A percentile compares a stretch with the other conserved stretches of the same genome.
Evolutionary conservation across 2,113 vertebrate species (phyloP).

Genomic region (Actenoides lindsayi): DNA sequence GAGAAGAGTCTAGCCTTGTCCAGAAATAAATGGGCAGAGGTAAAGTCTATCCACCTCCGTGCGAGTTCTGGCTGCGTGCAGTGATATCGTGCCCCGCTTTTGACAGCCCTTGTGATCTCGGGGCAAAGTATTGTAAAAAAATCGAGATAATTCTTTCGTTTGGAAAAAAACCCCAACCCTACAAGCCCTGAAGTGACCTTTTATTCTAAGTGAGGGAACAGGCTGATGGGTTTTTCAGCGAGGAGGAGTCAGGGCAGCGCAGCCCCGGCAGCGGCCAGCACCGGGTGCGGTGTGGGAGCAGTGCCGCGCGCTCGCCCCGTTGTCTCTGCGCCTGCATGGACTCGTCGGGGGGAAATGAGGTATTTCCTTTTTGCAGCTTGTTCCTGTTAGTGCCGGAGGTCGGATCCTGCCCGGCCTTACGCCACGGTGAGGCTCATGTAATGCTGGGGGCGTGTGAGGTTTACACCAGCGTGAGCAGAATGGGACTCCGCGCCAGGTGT

Average conservation of each 20-base stretch:
- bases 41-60: neutral
- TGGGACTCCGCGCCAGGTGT: constrained; percentile 29
- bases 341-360: constrained; percentile 72
- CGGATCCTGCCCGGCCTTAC: neutral
- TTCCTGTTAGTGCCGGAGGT: neutral
- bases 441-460: neutral
- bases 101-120: neutral
- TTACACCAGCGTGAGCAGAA: neutral
- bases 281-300: neutral
- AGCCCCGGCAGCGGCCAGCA: neutral
- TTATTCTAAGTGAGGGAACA: constrained; percentile 4
- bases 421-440: accelerated
- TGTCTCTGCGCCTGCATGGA: constrained; percentile 59
- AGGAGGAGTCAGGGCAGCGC: constrained; percentile 21
- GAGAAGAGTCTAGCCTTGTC: neutral
- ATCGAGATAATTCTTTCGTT: neutral
- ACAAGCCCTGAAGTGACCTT: constrained; percentile 54
- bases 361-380: constrained; percentile 64
- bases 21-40: neutral
- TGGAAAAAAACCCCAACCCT: neutral
- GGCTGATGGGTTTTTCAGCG: constrained; percentile 59
- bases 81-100: neutral
- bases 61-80: neutral
- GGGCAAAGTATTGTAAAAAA: neutral
- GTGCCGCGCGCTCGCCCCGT: constrained; percentile 34